A percentile compares a stretch with the other conserved stretches of the same genome.
Evolutionary conservation across 1,140 invertebrate species (phyloP).

Genomic region (Drosophila bipectinata): DNA sequence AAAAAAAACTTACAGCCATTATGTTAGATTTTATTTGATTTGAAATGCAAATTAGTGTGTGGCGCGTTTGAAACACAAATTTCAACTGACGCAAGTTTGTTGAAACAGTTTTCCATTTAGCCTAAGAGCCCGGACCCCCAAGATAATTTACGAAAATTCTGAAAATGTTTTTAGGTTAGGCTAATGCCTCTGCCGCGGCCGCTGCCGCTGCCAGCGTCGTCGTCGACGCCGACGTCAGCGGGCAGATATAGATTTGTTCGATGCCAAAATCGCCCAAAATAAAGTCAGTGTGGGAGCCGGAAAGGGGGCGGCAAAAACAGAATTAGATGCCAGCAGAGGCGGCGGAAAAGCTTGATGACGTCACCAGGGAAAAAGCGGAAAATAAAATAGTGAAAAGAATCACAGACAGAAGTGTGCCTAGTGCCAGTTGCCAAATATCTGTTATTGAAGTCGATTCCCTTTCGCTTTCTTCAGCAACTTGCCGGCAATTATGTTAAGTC

Average conservation of each 20-base stretch:
- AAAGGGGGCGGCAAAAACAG: slow-evolving; percentile 33
- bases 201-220: slow-evolving; percentile 21
- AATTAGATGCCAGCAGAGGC: slow-evolving; percentile 54
- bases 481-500: slow-evolving; percentile 43
- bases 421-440: slow-evolving; percentile 49
- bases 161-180: slow-evolving; percentile 70
- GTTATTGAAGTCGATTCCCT: slow-evolving; percentile 48
- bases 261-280: slow-evolving; percentile 77
- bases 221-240: slow-evolving; percentile 29
- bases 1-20: slow-evolving; percentile 74
- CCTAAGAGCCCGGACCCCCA: slow-evolving; percentile 58
- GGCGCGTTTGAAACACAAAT: slow-evolving; percentile 67
- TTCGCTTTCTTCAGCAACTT: slow-evolving; percentile 63
- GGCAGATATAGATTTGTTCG: slow-evolving; percentile 28
- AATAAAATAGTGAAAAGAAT: slow-evolving; percentile 26
- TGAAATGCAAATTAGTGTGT: slow-evolving; percentile 61
- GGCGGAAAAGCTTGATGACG: slow-evolving; percentile 65
- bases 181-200: slow-evolving; percentile 55
- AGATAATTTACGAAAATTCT: slow-evolving; percentile 71
- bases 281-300: slow-evolving; percentile 54
- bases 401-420: slow-evolving; percentile 66
- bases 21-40: slow-evolving; percentile 21
- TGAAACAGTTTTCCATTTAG: slow-evolving; percentile 82
- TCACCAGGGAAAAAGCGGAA: slow-evolving; percentile 33
- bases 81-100: slow-evolving; percentile 78